Evolutionary conservation across 2,113 vertebrate genomes (phyloP).

Genomic region (Etia nguti): DNA sequence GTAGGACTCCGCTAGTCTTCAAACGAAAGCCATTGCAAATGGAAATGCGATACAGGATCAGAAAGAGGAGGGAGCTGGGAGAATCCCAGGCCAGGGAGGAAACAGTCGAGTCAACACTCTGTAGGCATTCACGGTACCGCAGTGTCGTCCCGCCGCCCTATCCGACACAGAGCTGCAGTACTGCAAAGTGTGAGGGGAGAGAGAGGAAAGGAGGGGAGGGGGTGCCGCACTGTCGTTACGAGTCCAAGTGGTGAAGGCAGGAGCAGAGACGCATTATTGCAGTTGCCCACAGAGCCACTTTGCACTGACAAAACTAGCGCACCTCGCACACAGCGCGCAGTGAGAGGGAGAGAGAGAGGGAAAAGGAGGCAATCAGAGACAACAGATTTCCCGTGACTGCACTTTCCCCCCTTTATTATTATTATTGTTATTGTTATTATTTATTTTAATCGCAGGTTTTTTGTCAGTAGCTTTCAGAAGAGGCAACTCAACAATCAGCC

Average conservation of each 20-base stretch:
- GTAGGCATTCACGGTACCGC: constrained; percentile 61
- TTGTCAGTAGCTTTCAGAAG: constrained; percentile 6
- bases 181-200: constrained; percentile 59
- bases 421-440: not conserved
- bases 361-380: not conserved
- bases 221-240: constrained; percentile 65
- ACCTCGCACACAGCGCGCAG: not conserved
- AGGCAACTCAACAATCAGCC: constrained; percentile 1
- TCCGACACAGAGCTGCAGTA: constrained; percentile 66
- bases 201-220: not conserved
- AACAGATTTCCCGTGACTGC: constrained; percentile 4
- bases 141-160: constrained; percentile 66
- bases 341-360: not conserved
- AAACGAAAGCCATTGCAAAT: not conserved
- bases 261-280: constrained; percentile 74
- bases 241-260: constrained; percentile 62
- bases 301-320: constrained; percentile 17
- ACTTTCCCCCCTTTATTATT: not conserved
- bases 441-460: constrained; percentile 9
- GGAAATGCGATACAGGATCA: not conserved
- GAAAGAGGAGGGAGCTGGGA: not conserved
- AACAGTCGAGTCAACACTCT: constrained; percentile 66
- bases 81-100: constrained; percentile 18
- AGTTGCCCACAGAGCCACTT: constrained; percentile 52
- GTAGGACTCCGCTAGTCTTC: not conserved